A percentile compares a stretch with the other conserved stretches of the same genome.
These are phyloP conservation scores for Panonychus citri DNA, from an alignment of 1,140 invertebrate genomes.

Conservation along the genomic window DNA sequence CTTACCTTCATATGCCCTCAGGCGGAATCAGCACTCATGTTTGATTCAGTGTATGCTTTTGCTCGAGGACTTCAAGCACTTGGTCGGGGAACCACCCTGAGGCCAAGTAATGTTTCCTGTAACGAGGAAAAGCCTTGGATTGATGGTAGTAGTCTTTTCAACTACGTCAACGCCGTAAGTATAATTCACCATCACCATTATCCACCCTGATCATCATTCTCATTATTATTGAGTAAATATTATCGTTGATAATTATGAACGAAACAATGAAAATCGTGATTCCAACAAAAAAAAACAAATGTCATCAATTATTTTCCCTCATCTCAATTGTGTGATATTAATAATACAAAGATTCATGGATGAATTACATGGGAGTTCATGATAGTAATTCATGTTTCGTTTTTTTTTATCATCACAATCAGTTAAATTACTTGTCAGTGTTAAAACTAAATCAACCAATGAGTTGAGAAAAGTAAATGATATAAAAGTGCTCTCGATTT, in stretches of 20 bases:
- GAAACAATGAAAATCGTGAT: neutral
- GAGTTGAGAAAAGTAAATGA: too few species aligned
- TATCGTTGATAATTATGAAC: neutral
- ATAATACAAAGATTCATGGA: too few species aligned
- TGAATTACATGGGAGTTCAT: too few species aligned
- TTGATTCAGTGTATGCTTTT: slow-evolving; percentile 69
- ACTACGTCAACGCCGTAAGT: slow-evolving; percentile 67
- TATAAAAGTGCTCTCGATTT: too few species aligned
- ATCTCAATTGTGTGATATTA: too few species aligned
- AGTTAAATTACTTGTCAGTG: too few species aligned
- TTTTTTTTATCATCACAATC: too few species aligned
- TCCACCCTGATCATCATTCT: slow-evolving; percentile 1
- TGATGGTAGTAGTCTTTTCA: slow-evolving; percentile 60
- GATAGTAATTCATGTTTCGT: too few species aligned
- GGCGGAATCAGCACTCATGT: slow-evolving; percentile 72
- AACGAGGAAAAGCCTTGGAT: slow-evolving; percentile 55
- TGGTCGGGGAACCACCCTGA: slow-evolving; percentile 32
- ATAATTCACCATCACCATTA: neutral
- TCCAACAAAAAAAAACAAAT: too few species aligned
- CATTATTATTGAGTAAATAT: neutral
- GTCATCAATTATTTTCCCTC: too few species aligned
- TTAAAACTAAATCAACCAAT: too few species aligned
- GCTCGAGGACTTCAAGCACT: slow-evolving; percentile 49
- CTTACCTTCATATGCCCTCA: too few species aligned
- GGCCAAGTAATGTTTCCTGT: slow-evolving; percentile 51